These are phyloP conservation scores for Halcyon malimbica DNA, from an alignment of 2,113 vertebrate species.

Conservation along the genomic window DNA sequence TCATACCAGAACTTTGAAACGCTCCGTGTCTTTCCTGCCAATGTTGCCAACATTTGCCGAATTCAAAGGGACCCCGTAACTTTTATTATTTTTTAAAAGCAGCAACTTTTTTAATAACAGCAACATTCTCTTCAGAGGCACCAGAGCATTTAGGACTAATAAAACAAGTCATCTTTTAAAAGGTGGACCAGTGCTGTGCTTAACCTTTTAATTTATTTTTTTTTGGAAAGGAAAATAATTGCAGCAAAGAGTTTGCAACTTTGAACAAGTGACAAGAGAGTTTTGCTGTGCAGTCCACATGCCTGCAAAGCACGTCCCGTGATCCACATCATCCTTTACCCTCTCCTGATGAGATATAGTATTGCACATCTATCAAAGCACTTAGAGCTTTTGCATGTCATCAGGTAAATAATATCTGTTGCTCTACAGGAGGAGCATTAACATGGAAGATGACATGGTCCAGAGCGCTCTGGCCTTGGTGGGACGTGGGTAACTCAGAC, in stretches of 20 bases:
- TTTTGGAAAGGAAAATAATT: conserved; percentile 25
- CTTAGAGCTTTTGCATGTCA: neutral
- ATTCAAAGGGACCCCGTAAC: conserved; percentile 78
- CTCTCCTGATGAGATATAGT: neutral
- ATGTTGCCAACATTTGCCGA: conserved; percentile 74
- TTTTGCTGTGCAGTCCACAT: neutral
- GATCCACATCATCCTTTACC: neutral
- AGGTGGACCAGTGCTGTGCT: conserved; percentile 47
- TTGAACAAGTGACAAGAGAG: neutral
- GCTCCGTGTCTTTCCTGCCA: conserved; percentile 79
- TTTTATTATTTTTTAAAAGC: conserved; percentile 73
- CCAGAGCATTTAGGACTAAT: conserved; percentile 42
- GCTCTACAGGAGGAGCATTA: neutral
- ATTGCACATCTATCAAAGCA: neutral
- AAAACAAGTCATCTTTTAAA: conserved; percentile 67
- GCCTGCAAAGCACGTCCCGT: neutral
- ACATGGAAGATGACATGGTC: neutral
- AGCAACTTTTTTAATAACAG: neutral
- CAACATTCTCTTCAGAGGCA: conserved; percentile 68
- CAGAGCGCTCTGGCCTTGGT: neutral
- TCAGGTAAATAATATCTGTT: neutral
- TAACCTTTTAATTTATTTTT: neutral
- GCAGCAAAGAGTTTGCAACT: conserved; percentile 66
- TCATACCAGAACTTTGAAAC: conserved; percentile 82
- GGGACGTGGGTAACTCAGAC: neutral